These are phyloP conservation scores for Pandemis heparana DNA, from an alignment of 2,888 invertebrate species.

Conservation along the genomic window DNA sequence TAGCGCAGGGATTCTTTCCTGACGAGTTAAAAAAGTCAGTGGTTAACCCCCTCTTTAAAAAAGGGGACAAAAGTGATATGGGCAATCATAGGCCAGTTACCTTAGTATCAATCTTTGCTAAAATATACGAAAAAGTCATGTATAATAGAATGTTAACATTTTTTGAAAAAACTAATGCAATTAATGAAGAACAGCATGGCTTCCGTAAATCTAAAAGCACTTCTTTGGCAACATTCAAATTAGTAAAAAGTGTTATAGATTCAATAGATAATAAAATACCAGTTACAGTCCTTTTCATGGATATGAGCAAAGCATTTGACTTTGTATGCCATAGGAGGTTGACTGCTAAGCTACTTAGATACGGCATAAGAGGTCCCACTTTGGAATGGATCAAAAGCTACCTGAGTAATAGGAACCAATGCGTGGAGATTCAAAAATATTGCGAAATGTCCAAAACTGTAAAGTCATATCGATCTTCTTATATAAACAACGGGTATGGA, in stretches of 20 bases:
- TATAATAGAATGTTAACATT: not conserved
- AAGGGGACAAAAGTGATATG: slow-evolving; percentile 18
- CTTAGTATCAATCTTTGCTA: slow-evolving; percentile 41
- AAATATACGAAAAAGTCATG: slow-evolving; percentile 41
- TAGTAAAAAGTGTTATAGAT: not conserved
- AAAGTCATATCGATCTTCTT: no score
- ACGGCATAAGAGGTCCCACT: no score
- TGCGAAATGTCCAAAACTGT: no score
- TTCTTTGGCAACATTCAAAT: not conserved
- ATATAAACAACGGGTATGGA: no score
- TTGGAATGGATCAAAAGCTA: no score
- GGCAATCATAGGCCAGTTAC: slow-evolving; percentile 42
- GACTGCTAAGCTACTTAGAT: no score
- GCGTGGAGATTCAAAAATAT: no score
- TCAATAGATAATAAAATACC: not conserved
- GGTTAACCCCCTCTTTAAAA: slow-evolving; percentile 44
- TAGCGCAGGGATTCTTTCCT: no score
- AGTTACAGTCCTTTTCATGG: no score
- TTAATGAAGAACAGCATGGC: not conserved
- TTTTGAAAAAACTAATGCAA: not conserved
- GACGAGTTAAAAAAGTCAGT: slow-evolving; percentile 39
- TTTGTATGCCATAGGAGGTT: no score
- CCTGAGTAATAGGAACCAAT: no score
- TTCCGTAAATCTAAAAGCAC: slow-evolving; percentile 3
- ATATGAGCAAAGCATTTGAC: no score